Evolutionary conservation across 2,113 vertebrate species (phyloP).

Genomic region (Paedocypris sp.): DNA sequence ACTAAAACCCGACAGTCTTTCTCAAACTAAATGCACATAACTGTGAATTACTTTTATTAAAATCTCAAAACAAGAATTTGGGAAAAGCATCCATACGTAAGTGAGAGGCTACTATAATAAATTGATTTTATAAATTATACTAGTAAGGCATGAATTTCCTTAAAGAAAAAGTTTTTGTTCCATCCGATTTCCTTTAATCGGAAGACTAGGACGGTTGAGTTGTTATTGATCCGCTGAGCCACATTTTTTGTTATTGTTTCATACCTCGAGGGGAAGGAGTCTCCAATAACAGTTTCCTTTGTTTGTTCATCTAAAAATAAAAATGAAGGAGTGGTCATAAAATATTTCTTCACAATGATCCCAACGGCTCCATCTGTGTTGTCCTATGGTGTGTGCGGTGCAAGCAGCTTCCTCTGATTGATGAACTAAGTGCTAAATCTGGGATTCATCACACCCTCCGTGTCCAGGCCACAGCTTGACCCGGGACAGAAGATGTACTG

Average conservation of each 20-base stretch:
- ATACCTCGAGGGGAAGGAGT: not conserved
- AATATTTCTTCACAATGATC: slow-evolving; percentile 23
- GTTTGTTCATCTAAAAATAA: slow-evolving; percentile 41
- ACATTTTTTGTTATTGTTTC: not conserved
- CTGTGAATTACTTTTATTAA: too few relatives aligned
- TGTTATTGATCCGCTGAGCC: not conserved
- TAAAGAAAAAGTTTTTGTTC: too few relatives aligned
- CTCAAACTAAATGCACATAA: too few relatives aligned
- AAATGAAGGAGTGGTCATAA: slow-evolving; percentile 29
- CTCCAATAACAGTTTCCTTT: slow-evolving; percentile 38
- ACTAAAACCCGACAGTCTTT: too few relatives aligned
- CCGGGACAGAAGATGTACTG: not conserved
- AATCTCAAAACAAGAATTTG: too few relatives aligned
- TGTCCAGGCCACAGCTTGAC: not conserved
- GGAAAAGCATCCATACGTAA: too few relatives aligned
- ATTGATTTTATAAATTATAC: too few relatives aligned
- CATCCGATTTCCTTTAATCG: too few relatives aligned
- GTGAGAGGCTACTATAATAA: too few relatives aligned
- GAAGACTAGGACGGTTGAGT: not conserved
- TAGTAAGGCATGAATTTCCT: too few relatives aligned
- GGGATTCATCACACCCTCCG: slow-evolving; percentile 36
- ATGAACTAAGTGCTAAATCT: slow-evolving; percentile 31
- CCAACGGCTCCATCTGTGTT: slow-evolving; percentile 38
- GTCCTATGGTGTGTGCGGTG: slow-evolving; percentile 24
- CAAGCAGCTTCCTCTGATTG: slow-evolving; percentile 20